Percentiles rank a stretch among this genome's conserved stretches.
These are phyloP conservation scores for Pogonognathellus flavescens DNA, from an alignment of 1,140 invertebrate genomes.

Conservation along the genomic window DNA sequence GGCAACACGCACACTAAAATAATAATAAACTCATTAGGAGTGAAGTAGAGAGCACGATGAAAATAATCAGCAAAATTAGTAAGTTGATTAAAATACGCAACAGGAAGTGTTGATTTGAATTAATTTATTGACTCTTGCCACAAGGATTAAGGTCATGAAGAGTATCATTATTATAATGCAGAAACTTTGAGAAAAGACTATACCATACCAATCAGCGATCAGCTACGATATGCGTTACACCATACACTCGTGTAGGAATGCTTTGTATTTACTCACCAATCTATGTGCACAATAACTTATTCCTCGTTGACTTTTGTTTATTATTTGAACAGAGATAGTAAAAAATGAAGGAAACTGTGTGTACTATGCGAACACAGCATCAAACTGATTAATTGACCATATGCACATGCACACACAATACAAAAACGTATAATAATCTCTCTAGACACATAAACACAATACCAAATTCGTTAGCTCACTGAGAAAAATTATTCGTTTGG, in stretches of 20 bases:
- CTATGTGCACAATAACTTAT: slow-evolving; percentile 18
- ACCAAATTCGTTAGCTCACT: too few relatives aligned
- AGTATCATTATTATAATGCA: slow-evolving; percentile 22
- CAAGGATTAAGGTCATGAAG: slow-evolving; percentile 38
- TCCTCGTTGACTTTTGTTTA: slow-evolving; percentile 15
- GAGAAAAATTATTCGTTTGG: too few relatives aligned
- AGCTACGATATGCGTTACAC: background rate
- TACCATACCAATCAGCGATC: slow-evolving; percentile 1
- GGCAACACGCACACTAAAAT: too few relatives aligned
- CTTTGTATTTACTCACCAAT: background rate
- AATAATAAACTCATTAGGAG: background rate
- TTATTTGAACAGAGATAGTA: slow-evolving; percentile 22
- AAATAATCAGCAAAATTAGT: slow-evolving; percentile 41
- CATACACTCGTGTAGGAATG: background rate
- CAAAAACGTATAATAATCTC: background rate
- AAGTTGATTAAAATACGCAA: slow-evolving; percentile 42
- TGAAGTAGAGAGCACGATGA: background rate
- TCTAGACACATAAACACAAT: too few relatives aligned
- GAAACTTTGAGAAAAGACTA: background rate
- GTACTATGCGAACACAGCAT: slow-evolving; percentile 17
- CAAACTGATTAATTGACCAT: slow-evolving; percentile 21
- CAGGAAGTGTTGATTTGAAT: slow-evolving; percentile 46
- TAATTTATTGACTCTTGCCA: slow-evolving; percentile 47
- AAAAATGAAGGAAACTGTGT: background rate
- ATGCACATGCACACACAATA: background rate